phyloP scores from a whole-genome alignment of 2,888 invertebrate genomes.

The Priocnemis perturbator region DNA sequence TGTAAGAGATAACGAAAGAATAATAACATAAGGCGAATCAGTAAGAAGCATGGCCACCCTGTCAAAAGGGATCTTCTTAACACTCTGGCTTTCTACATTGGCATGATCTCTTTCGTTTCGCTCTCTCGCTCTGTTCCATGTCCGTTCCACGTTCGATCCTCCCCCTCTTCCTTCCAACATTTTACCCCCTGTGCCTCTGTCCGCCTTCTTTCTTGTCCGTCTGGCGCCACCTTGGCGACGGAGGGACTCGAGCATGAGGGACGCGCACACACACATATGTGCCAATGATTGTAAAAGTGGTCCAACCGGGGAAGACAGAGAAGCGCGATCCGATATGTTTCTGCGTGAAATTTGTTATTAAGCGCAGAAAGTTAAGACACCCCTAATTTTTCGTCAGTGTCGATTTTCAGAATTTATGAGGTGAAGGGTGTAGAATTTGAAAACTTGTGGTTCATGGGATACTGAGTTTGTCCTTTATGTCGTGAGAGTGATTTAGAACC shows the following conservation, averaged over 20 bases:
- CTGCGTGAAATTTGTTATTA: no score
- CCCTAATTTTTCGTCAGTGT: no score
- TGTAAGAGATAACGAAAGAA: conserved; percentile 66
- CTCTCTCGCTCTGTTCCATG: conserved; percentile 9
- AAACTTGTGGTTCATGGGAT: no score
- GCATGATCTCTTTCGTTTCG: conserved; percentile 62
- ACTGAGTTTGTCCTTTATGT: no score
- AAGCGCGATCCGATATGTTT: no score
- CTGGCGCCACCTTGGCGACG: conserved; percentile 10
- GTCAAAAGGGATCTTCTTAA: conserved; percentile 55
- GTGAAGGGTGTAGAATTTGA: no score
- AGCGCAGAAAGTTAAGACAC: no score
- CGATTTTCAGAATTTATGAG: no score
- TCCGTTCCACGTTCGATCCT: conserved; percentile 4
- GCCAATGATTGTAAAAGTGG: no score
- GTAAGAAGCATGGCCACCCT: conserved; percentile 65
- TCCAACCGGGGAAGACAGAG: no score
- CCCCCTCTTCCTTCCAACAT: conserved; percentile 1
- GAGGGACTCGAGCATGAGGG: conserved; percentile 42
- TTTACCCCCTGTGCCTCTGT: neutral
- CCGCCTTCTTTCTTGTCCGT: neutral
- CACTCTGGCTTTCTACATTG: conserved; percentile 69
- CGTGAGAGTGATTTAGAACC: no score
- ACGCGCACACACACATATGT: no score
- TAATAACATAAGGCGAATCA: conserved; percentile 52